Conservation (phyloP, 2,888 invertebrate species). For the Ctena decussata region DNA sequence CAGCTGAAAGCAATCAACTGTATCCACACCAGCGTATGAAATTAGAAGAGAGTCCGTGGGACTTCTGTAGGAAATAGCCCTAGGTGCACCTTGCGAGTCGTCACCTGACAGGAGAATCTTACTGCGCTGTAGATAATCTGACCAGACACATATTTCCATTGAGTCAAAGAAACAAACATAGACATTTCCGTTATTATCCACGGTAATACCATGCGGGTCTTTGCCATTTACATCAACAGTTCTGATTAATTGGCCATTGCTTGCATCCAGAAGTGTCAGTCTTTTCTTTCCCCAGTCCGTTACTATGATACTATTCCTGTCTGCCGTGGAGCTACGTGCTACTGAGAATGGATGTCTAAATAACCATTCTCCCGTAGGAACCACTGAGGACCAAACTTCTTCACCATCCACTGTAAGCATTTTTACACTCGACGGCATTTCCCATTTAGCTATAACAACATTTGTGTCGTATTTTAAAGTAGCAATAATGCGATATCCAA, state of each 20-base stretch:
- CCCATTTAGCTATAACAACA: background rate
- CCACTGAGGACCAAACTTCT: background rate
- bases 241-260: background rate
- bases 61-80: background rate
- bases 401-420: background rate
- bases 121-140: background rate
- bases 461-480: background rate
- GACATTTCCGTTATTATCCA: background rate
- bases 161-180: background rate
- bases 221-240: background rate
- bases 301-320: background rate
- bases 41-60: too few species aligned
- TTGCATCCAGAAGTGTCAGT: background rate
- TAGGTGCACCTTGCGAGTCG: background rate
- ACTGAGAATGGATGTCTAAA: background rate
- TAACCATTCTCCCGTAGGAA: background rate
- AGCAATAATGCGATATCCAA: background rate
- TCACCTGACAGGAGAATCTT: background rate
- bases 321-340: background rate
- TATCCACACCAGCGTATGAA: too few species aligned
- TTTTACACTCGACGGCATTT: background rate
- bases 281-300: background rate
- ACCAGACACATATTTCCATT: background rate
- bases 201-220: background rate
- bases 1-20: too few species aligned